Base-by-base conservation (phyloP, 2,113 vertebrate species). In the Oreochromis aureus region DNA sequence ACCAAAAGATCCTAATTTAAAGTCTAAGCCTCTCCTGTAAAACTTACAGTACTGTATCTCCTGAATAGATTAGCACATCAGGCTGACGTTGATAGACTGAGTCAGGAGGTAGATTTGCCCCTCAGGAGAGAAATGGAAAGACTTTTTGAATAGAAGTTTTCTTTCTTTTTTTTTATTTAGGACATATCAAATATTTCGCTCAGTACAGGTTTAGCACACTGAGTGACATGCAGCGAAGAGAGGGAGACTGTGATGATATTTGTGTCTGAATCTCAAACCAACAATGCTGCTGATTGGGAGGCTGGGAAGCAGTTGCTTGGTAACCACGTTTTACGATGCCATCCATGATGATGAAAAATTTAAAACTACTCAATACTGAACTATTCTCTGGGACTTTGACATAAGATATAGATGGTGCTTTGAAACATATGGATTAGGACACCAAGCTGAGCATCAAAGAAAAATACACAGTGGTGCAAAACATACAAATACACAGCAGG, bases 281-380 rank as follows among this genome's bases (percentile, higher is more conserved):
- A 91, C 92, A 90, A 91, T 91, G 71, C 81, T 6, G 82, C 88
- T 95, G 92, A 96, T 95, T 94, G 94, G 93, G 86, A 92, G 94
- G 86, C 88, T 80, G 78, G 82, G 93, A 91, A 93, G 94, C 95
- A 94, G 96, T 97, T 97, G 96, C 96, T 93, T 96, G 92, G 96
- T 95, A 96, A 97, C 96, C 87, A 71, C 66, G 86, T 95, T 96
- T 94, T 93, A 94, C 76, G 66, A 96, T 93, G 89, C 93, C 91
- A 93, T 94, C 93, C 88, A 82, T 94, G 94, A 86, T 95, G 80
- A 96, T 96, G 90, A 96, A 96, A 96, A 95, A 96, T 97, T 90
- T 89, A 95, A 78, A 93, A 90, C 84, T 90, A 63, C 81, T 83
- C 63, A 84, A 87, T 79, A 85, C 90, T 95, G 89, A 94, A 96